Evolutionary conservation across 2,797 vertebrate species (phyloP), one percentile per base, ranked within the genome.

Genomic region (Eurystomus glaucurus): DNA sequence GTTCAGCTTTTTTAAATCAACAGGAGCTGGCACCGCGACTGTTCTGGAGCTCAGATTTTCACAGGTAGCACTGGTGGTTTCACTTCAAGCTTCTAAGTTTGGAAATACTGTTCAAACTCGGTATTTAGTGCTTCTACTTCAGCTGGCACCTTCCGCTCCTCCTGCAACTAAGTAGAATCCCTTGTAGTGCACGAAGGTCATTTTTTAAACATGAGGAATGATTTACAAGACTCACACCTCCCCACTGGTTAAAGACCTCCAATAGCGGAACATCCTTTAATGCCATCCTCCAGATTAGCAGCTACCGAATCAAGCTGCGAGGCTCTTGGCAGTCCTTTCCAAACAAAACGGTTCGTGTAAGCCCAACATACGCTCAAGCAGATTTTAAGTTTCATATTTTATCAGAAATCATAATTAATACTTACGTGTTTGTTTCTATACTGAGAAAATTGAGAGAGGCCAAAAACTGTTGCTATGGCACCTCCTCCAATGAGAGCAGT

Each of bases 361-460:
- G 81, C 62, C 80, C 39, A 71, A 72, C 81, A 96, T 84, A 97
- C 5, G 94, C 86, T 95, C 88, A 11, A 95, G 90, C 94, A 97
- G 96, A 96, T 96, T 95, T 95, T 88, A 93, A 91, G 82, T 62
- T 96, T 91, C 90, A 80, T 78, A 90, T 91, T 96, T 91, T 81
- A 96, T 96, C 91, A 95, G 76, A 90, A 93, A 91, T 80, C 69
- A 14, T 90, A 93, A 90, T 92, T 96, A 97, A 92, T 97, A 98
- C 98, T 98, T 97, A 98, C 98, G 83, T 99, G 98, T 64, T 98
- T 98, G 96, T 98, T 99, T 98, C 97, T 99, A 98, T 99, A 99
- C 95, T 99, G 98, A 54, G 98, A 96, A 85, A 99, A 98, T 91
- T 99, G 99, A 33, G 99, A 99, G 70, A 99, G 98, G 96, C 99